Evolutionary conservation across 2,888 invertebrate species (phyloP).

Genomic region (Epicampocera succincta): DNA sequence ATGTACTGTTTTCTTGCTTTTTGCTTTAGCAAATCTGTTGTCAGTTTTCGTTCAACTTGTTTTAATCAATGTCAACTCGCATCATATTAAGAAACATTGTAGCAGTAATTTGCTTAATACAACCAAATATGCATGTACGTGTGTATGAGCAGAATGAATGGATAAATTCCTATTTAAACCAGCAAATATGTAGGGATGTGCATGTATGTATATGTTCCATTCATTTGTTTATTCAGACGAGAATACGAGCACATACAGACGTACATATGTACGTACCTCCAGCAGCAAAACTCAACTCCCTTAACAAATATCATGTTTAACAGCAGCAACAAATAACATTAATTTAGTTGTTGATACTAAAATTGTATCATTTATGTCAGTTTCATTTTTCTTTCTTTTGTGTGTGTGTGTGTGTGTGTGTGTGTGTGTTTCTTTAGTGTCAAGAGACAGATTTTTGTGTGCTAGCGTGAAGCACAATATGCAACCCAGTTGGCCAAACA

Average conservation of each 20-base stretch:
- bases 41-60: slow-evolving; percentile 16
- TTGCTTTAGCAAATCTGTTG: slow-evolving; percentile 19
- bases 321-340: slow-evolving; percentile 63
- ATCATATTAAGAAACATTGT: slow-evolving; percentile 26
- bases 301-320: slow-evolving; percentile 65
- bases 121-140: neutral
- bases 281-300: slow-evolving; percentile 51
- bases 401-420: neutral
- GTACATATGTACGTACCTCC: neutral
- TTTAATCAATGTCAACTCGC: slow-evolving; percentile 62
- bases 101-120: slow-evolving; percentile 44
- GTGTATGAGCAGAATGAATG: no score
- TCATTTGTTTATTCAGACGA: neutral
- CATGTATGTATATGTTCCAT: neutral
- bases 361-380: slow-evolving; percentile 62
- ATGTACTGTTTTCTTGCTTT: neutral
- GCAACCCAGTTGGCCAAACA: no score
- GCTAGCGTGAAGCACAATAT: neutral
- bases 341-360: slow-evolving; percentile 68
- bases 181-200: slow-evolving; percentile 5
- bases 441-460: slow-evolving; percentile 6
- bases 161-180: slow-evolving; percentile 11
- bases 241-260: no score
- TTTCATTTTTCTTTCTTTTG: slow-evolving; percentile 49
- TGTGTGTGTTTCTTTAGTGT: slow-evolving; percentile 17